Evolutionary conservation across 1,140 invertebrate genomes (phyloP).

Genomic region (Battus philenor): DNA sequence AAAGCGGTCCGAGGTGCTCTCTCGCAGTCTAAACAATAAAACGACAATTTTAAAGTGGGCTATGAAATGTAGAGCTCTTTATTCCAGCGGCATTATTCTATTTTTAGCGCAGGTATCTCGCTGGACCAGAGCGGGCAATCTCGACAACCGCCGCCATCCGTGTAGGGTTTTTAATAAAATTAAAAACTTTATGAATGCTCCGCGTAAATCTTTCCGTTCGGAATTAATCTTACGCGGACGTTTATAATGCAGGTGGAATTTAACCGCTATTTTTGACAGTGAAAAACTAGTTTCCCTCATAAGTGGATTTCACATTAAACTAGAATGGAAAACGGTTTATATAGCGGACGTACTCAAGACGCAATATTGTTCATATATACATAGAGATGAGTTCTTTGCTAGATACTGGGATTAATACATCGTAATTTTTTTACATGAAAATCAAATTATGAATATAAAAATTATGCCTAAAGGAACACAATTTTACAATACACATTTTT

Average conservation of each 20-base stretch:
- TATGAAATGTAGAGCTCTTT: conserved; percentile 43
- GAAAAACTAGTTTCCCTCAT: conserved; percentile 3
- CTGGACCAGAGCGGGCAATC: conserved; percentile 31
- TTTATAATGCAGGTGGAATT: conserved; percentile 15
- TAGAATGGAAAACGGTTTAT: too few species aligned
- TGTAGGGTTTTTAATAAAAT: conserved; percentile 40
- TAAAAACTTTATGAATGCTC: conserved; percentile 49
- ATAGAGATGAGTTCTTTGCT: too few species aligned
- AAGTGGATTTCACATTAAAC: not conserved
- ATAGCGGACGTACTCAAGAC: too few species aligned
- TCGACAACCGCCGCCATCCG: conserved; percentile 25
- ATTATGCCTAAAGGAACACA: too few species aligned
- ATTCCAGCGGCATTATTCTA: conserved; percentile 37
- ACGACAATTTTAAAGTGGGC: conserved; percentile 24
- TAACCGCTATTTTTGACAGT: conserved; percentile 1
- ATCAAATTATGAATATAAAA: too few species aligned
- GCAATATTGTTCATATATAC: too few species aligned
- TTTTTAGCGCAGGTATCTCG: conserved; percentile 50
- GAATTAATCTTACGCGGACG: conserved; percentile 20
- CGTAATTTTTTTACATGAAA: too few species aligned
- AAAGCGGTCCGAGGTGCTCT: conserved; percentile 17
- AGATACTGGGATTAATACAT: too few species aligned
- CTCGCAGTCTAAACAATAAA: conserved; percentile 23
- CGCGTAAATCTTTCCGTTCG: conserved; percentile 30
- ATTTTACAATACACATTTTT: too few species aligned